phyloP scores from a whole-genome alignment of 2,888 invertebrate genomes.

The Dinocampus coccinellae region DNA sequence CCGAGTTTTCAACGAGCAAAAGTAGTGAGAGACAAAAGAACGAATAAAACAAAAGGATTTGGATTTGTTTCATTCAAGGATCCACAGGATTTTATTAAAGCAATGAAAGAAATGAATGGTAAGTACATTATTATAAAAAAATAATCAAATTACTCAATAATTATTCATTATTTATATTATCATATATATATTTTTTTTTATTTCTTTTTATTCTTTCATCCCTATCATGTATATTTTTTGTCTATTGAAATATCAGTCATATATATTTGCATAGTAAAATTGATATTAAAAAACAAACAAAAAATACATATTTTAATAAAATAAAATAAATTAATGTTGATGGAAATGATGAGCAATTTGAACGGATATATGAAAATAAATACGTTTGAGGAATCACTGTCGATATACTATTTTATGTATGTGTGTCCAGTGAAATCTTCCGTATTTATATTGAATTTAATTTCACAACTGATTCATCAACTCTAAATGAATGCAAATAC shows the following conservation, averaged over 20 bases:
- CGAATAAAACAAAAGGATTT: conserved; percentile 98
- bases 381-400: conserved; percentile 56
- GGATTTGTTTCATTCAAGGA: conserved; percentile 99
- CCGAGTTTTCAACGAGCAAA: conserved; percentile 94
- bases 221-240: neutral
- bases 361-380: conserved; percentile 62
- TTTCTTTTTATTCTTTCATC: conserved; percentile 1
- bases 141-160: neutral
- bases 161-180: conserved; percentile 12
- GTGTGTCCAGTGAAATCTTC: conserved; percentile 55
- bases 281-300: neutral
- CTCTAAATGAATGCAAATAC: no score
- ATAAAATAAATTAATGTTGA: conserved; percentile 29
- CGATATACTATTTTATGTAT: conserved; percentile 28
- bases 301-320: neutral
- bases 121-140: conserved; percentile 60
- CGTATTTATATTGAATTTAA: conserved; percentile 53
- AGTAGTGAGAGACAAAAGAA: conserved; percentile 95
- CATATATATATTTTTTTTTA: conserved; percentile 2
- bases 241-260: neutral
- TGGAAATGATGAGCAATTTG: conserved; percentile 61
- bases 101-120: conserved; percentile 99
- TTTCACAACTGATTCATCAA: conserved; percentile 61
- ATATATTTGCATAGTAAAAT: neutral
- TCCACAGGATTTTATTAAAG: conserved; percentile 96